Conservation (phyloP, 1,140 invertebrate genomes). For the Calephelis nemesis region DNA sequence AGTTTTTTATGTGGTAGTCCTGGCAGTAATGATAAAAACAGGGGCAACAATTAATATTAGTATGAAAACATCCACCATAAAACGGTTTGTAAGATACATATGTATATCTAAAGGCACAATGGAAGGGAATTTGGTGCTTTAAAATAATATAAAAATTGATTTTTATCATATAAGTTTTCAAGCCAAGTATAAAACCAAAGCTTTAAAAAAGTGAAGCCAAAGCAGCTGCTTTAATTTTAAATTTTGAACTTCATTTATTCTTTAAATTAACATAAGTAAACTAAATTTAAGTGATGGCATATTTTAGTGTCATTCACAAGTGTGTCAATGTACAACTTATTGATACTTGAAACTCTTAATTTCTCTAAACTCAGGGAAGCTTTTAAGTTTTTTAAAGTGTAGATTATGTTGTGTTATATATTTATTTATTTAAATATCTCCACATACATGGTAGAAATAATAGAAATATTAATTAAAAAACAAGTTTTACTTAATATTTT, state of each 20-base stretch:
- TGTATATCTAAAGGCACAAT: background rate
- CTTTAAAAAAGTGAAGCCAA: conserved; percentile 1
- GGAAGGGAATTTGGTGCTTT: conserved; percentile 11
- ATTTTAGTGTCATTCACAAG: background rate
- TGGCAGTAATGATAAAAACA: conserved; percentile 45
- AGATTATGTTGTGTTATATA: too few species aligned
- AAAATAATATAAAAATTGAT: background rate
- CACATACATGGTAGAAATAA: too few species aligned
- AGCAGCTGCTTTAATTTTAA: conserved; percentile 13
- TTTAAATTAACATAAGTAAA: background rate
- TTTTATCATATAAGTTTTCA: background rate
- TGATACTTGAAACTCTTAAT: too few species aligned
- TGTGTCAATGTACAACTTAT: too few species aligned
- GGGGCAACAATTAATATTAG: conserved; percentile 39
- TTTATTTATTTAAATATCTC: too few species aligned
- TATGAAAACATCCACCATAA: background rate
- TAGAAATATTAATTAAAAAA: too few species aligned
- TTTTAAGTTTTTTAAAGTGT: too few species aligned
- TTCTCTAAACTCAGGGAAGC: too few species aligned
- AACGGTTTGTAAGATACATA: background rate
- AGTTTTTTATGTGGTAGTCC: conserved; percentile 51
- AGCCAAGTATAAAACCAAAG: conserved; percentile 14
- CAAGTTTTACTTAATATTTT: too few species aligned
- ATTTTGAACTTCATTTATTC: background rate
- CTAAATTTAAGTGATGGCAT: background rate